Percentiles rank a stretch among this genome's conserved stretches.
Conservation (phyloP, 37 sponge, comb jelly and placozoan species). For the Ephydatia muelleri region DNA sequence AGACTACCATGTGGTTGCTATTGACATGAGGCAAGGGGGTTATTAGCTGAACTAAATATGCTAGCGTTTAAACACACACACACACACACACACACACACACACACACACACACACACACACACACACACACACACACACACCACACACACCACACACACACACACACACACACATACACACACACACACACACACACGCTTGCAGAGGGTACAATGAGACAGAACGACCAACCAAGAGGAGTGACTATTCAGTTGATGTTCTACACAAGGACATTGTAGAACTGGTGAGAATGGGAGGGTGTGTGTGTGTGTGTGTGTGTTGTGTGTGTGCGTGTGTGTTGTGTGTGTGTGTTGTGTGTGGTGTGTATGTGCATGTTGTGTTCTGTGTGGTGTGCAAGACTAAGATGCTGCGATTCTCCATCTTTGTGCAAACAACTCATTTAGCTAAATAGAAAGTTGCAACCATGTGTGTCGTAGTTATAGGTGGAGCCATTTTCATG, state of each 20-base stretch:
- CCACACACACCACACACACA: neutral
- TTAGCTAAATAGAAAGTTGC: too few species aligned
- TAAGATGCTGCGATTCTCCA: too few species aligned
- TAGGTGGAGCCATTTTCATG: too few species aligned
- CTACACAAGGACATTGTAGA: conserved; percentile 62
- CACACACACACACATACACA: too few species aligned
- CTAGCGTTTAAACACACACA: neutral
- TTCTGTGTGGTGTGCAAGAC: too few species aligned
- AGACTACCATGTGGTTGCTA: conserved; percentile 67
- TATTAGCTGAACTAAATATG: neutral
- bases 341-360: too few species aligned
- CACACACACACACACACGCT: neutral
- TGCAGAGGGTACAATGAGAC: conserved; percentile 81
- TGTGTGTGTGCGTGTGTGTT: too few species aligned
- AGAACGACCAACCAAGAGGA: conserved; percentile 64
- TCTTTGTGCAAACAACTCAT: too few species aligned
- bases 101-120: neutral
- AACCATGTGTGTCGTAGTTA: too few species aligned
- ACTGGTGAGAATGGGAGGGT: neutral
- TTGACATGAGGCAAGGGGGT: conserved; percentile 42
- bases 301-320: too few species aligned
- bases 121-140: neutral
- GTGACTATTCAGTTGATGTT: conserved; percentile 51
- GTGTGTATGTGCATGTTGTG: too few species aligned
- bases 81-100: neutral